Percentiles rank a stretch among this genome's conserved stretches.
These are phyloP conservation scores for Eurypyga helias DNA, from an alignment of 2,113 vertebrate genomes.

Conservation along the genomic window DNA sequence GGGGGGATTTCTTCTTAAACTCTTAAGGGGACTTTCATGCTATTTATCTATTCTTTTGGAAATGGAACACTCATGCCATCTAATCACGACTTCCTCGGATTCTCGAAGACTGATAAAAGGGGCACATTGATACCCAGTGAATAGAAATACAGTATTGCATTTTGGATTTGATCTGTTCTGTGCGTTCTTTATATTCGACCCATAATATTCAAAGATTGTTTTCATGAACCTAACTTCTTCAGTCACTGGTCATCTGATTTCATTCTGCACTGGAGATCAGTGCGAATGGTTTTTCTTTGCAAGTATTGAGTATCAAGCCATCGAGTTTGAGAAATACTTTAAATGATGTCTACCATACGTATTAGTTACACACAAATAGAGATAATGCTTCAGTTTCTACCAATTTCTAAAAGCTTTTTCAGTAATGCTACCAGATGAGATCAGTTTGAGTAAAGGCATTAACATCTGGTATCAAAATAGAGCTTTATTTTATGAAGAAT, in stretches of 20 bases:
- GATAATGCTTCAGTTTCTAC: neutral
- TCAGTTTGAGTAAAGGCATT: neutral
- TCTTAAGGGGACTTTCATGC: slow-evolving; percentile 64
- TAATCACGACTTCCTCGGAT: slow-evolving; percentile 78
- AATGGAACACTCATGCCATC: slow-evolving; percentile 76
- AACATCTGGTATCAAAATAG: neutral
- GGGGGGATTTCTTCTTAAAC: slow-evolving; percentile 54
- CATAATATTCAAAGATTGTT: slow-evolving; percentile 74
- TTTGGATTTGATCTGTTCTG: slow-evolving; percentile 70
- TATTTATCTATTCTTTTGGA: slow-evolving; percentile 71
- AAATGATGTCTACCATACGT: neutral
- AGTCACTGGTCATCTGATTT: slow-evolving; percentile 43
- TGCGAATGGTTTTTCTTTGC: slow-evolving; percentile 57
- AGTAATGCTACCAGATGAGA: neutral
- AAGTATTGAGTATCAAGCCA: neutral
- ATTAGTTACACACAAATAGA: neutral
- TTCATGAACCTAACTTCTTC: slow-evolving; percentile 68
- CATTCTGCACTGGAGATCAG: slow-evolving; percentile 44
- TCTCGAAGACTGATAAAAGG: slow-evolving; percentile 72
- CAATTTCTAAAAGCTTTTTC: neutral
- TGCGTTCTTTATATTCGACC: slow-evolving; percentile 69
- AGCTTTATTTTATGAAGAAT: slow-evolving; percentile 13
- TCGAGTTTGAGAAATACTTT: neutral
- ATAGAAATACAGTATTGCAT: slow-evolving; percentile 69
- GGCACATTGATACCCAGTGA: slow-evolving; percentile 77